Evolutionary conservation across 2,797 vertebrate species (phyloP).

Genomic region (Acanthopagrus latus): DNA sequence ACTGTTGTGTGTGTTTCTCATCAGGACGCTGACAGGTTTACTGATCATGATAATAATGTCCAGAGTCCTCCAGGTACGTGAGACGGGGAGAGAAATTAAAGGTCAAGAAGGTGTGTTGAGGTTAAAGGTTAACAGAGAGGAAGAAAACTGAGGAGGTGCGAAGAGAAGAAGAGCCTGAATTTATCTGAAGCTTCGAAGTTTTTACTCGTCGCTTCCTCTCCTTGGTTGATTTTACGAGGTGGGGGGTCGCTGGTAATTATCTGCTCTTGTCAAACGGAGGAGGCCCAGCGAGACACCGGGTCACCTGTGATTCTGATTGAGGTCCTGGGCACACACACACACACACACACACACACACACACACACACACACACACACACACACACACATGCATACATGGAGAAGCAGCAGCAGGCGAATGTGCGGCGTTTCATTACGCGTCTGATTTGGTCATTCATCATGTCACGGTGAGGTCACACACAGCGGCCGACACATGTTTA

Average conservation of each 20-base stretch:
- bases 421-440: slow-evolving; percentile 70
- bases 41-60: too few species aligned
- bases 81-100: slow-evolving; percentile 19
- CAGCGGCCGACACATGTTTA: slow-evolving; percentile 59
- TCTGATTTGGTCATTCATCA: slow-evolving; percentile 81
- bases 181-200: slow-evolving; percentile 53
- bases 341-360: slow-evolving; percentile 30
- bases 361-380: slow-evolving; percentile 17
- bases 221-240: slow-evolving; percentile 50
- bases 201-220: slow-evolving; percentile 23
- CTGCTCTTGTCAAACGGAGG: slow-evolving; percentile 65
- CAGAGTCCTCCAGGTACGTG: neutral
- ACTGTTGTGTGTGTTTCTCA: neutral
- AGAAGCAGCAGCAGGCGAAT: slow-evolving; percentile 60
- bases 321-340: slow-evolving; percentile 37
- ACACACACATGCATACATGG: slow-evolving; percentile 15
- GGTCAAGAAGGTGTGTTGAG: slow-evolving; percentile 11
- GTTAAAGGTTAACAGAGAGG: slow-evolving; percentile 25
- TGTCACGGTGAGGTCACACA: slow-evolving; percentile 70
- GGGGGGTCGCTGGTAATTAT: slow-evolving; percentile 70
- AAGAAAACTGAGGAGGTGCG: neutral
- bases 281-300: slow-evolving; percentile 52
- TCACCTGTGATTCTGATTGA: slow-evolving; percentile 76
- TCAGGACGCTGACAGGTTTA: slow-evolving; percentile 13
- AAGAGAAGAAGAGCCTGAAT: slow-evolving; percentile 34